Evolutionary conservation across 30 jellyfish, hydroid and myxozoan species (phyloP).

Genomic region (Sanderia malayensis): DNA sequence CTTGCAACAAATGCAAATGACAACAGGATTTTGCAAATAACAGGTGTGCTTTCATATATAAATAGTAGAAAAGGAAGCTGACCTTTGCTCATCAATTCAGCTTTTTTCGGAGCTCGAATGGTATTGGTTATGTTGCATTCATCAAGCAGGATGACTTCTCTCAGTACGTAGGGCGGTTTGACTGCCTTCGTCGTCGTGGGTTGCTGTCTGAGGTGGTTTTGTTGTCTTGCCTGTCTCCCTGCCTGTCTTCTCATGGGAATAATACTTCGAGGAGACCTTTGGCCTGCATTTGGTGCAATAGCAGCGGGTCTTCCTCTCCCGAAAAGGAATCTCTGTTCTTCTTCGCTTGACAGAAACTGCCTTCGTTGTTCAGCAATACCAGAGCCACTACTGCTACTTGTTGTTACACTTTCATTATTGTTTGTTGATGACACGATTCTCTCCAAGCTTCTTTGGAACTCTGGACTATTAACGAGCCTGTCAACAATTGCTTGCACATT

Average conservation of each 20-base stretch:
- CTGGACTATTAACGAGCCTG: not conserved
- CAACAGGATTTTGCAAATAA: not conserved
- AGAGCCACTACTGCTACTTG: slow-evolving; percentile 3
- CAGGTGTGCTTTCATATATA: not conserved
- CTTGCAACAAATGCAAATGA: too few species aligned
- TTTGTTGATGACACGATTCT: not conserved
- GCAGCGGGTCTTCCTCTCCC: slow-evolving; percentile 4
- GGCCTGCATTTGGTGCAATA: slow-evolving; percentile 3
- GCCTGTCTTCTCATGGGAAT: not conserved
- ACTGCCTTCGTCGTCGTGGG: not conserved
- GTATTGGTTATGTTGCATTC: not conserved
- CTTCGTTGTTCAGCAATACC: not conserved
- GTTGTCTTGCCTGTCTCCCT: too few species aligned
- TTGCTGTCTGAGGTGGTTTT: too few species aligned
- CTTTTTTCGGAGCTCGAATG: not conserved
- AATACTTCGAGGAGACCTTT: not conserved
- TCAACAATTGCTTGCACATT: not conserved
- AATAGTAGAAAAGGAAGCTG: not conserved
- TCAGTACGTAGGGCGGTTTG: slow-evolving; percentile 1
- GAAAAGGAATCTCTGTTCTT: not conserved
- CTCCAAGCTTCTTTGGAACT: not conserved
- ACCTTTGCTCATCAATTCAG: not conserved
- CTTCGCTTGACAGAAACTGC: slow-evolving; percentile 1
- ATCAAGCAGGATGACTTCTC: not conserved
- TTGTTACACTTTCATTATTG: slow-evolving; percentile 1